Conservation (phyloP, 2,888 invertebrate species). For the Gortyna flavago region DNA sequence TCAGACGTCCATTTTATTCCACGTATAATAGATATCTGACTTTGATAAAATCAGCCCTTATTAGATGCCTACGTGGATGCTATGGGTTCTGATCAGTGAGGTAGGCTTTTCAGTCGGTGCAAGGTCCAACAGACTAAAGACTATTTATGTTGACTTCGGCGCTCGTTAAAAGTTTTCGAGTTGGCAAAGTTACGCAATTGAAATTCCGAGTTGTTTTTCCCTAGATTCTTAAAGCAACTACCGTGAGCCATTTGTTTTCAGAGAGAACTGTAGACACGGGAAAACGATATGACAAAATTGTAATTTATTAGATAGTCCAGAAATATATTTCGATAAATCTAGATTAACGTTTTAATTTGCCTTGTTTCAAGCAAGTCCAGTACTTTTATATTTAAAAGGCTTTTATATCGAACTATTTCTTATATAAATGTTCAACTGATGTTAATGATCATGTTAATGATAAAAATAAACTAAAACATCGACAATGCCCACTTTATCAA, state of each 20-base stretch:
- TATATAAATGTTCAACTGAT: not conserved
- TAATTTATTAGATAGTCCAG: not conserved
- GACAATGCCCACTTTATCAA: not conserved
- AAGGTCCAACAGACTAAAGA: not conserved
- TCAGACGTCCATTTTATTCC: not conserved
- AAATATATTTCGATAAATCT: not conserved
- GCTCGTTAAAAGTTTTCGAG: conserved; percentile 38
- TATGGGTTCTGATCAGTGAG: not conserved
- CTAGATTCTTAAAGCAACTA: not conserved
- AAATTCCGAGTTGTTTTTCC: conserved; percentile 22
- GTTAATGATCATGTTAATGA: not conserved
- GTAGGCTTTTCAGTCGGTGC: not conserved
- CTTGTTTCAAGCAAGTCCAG: not conserved
- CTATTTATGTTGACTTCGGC: conserved; percentile 7
- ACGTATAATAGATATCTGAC: not conserved
- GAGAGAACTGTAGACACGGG: not conserved
- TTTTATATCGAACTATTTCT: not conserved
- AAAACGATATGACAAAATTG: not conserved
- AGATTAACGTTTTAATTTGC: not conserved
- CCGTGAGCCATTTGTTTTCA: conserved; percentile 1
- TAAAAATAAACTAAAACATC: conserved; percentile 17
- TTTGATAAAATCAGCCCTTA: not conserved
- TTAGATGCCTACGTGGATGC: not conserved
- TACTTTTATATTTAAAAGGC: not conserved
- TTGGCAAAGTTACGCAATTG: conserved; percentile 25